A percentile compares a stretch with the other conserved stretches of the same genome.
These are phyloP conservation scores for Thereuonema tuberculata DNA, from an alignment of 1,140 invertebrate species.

Conservation along the genomic window DNA sequence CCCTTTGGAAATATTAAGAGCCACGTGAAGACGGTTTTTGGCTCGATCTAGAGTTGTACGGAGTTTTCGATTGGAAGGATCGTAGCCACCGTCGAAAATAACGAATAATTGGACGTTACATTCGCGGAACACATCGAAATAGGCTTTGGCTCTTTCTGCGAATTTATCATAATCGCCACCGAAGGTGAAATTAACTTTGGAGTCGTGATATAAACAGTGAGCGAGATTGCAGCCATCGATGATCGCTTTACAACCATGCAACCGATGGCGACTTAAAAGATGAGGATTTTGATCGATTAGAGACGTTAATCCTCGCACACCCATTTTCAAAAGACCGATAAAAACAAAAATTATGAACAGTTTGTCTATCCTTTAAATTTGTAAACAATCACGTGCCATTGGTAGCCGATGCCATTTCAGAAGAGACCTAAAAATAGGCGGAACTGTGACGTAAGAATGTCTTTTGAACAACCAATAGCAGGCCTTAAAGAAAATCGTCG, in stretches of 20 bases:
- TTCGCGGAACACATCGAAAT: slow-evolving; percentile 52
- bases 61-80: slow-evolving; percentile 54
- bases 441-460: too few relatives aligned
- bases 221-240: slow-evolving; percentile 69
- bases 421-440: too few relatives aligned
- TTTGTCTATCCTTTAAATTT: too few relatives aligned
- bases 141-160: slow-evolving; percentile 43
- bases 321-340: too few relatives aligned
- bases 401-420: too few relatives aligned
- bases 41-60: slow-evolving; percentile 48
- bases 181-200: slow-evolving; percentile 51
- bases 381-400: too few relatives aligned
- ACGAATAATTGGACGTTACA: slow-evolving; percentile 63
- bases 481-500: too few relatives aligned
- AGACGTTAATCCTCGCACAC: slow-evolving; percentile 62
- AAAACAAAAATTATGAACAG: too few relatives aligned
- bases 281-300: slow-evolving; percentile 53
- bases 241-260: slow-evolving; percentile 54
- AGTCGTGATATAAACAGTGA: slow-evolving; percentile 52
- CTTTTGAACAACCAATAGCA: too few relatives aligned
- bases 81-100: slow-evolving; percentile 63
- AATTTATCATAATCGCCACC: slow-evolving; percentile 77
- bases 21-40: slow-evolving; percentile 42
- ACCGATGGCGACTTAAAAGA: slow-evolving; percentile 45
- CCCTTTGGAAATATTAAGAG: slow-evolving; percentile 20